A percentile compares a stretch with the other conserved stretches of the same genome.
These are phyloP conservation scores for Lasaia peninsularis DNA, from an alignment of 1,140 invertebrate genomes.

Conservation along the genomic window DNA sequence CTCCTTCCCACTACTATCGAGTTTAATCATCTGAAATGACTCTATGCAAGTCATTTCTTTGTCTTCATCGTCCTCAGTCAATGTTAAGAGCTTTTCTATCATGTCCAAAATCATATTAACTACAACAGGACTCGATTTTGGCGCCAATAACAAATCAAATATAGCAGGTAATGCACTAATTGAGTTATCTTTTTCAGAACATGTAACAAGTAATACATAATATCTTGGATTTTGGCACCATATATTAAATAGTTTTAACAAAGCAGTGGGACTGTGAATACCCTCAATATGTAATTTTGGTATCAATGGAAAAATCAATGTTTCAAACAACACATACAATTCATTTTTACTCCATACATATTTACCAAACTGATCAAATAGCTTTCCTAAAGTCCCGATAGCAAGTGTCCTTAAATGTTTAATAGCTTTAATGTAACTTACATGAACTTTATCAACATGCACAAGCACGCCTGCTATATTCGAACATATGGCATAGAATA, in stretches of 20 bases:
- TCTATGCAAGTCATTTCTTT: slow-evolving; percentile 57
- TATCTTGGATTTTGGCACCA: slow-evolving; percentile 89
- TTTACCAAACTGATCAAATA: slow-evolving; percentile 88
- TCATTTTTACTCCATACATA: slow-evolving; percentile 85
- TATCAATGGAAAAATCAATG: slow-evolving; percentile 89
- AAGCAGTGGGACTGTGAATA: slow-evolving; percentile 88
- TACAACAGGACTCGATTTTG: slow-evolving; percentile 83
- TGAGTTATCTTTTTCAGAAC: slow-evolving; percentile 58
- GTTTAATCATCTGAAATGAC: slow-evolving; percentile 52
- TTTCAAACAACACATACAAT: slow-evolving; percentile 86
- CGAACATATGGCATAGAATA: slow-evolving; percentile 84
- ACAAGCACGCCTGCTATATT: slow-evolving; percentile 80
- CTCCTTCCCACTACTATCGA: slow-evolving; percentile 36
- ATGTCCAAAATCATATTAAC: slow-evolving; percentile 86
- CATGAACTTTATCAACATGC: slow-evolving; percentile 76
- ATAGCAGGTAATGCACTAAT: slow-evolving; percentile 81
- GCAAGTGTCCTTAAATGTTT: slow-evolving; percentile 82
- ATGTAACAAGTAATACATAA: slow-evolving; percentile 84
- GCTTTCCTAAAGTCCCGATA: slow-evolving; percentile 81
- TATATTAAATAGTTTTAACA: slow-evolving; percentile 86
- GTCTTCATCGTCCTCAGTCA: slow-evolving; percentile 77
- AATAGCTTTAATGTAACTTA: slow-evolving; percentile 81
- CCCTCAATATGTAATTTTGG: slow-evolving; percentile 88
- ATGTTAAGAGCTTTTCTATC: slow-evolving; percentile 86
- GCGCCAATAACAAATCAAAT: slow-evolving; percentile 83